Percentiles rank a stretch among this genome's conserved stretches.
Evolutionary conservation across 1,140 invertebrate genomes (phyloP).

Genomic region (Galleria mellonella): DNA sequence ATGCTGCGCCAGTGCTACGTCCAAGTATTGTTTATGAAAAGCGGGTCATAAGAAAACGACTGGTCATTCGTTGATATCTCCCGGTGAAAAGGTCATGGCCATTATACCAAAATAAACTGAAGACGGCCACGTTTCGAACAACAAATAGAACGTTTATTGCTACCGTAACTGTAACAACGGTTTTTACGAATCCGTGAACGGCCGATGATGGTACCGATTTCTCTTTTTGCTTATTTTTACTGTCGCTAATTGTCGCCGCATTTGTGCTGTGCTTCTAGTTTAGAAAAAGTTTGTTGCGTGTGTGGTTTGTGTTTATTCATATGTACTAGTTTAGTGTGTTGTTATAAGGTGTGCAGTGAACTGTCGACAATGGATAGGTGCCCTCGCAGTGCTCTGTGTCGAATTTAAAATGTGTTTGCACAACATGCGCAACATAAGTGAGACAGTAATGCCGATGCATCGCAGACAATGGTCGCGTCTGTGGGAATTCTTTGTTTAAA

Average conservation of each 20-base stretch:
- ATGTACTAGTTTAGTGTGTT: background rate
- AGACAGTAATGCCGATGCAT: constrained; percentile 20
- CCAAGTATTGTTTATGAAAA: constrained; percentile 70
- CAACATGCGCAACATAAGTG: constrained; percentile 35
- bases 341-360: background rate
- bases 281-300: constrained; percentile 1
- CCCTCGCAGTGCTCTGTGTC: constrained; percentile 10
- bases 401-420: constrained; percentile 60
- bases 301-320: background rate
- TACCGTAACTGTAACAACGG: constrained; percentile 32
- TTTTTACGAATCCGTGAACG: constrained; percentile 30
- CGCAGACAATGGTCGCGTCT: constrained; percentile 12
- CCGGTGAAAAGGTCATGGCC: constrained; percentile 61
- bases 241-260: constrained; percentile 22
- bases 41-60: constrained; percentile 67
- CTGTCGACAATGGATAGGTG: background rate
- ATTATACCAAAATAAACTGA: constrained; percentile 35
- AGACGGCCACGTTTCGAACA: constrained; percentile 21
- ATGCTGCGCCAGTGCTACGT: constrained; percentile 29
- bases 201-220: constrained; percentile 26
- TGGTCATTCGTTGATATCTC: constrained; percentile 56
- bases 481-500: constrained; percentile 36
- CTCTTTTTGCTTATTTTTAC: constrained; percentile 32
- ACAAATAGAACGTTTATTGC: constrained; percentile 22
- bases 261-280: constrained; percentile 9